Conservation (phyloP, 2,797 vertebrate species). For the Clamator glandarius region DNA sequence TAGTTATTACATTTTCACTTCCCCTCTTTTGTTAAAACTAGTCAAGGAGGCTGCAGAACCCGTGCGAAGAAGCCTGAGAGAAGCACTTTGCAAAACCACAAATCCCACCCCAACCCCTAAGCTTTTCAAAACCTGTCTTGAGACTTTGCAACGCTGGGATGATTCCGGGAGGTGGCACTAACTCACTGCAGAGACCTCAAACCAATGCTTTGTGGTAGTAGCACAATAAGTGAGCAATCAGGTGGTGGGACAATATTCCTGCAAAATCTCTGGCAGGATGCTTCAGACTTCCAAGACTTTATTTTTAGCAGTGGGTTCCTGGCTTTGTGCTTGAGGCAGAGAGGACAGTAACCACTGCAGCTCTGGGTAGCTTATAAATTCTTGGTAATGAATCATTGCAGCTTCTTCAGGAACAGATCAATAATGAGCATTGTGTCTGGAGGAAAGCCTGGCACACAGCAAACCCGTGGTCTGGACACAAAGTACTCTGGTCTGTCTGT, state of each 20-base stretch:
- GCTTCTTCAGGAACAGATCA: neutral
- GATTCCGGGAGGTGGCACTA: slow-evolving; percentile 55
- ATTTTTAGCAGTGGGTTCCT: neutral
- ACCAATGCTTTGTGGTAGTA: rapidly evolving
- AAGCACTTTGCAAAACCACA: neutral
- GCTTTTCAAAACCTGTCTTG: neutral
- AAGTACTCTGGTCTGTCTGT: neutral
- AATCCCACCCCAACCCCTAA: neutral
- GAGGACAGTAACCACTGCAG: neutral
- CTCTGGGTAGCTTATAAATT: neutral
- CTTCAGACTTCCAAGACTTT: neutral
- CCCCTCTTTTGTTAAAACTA: neutral
- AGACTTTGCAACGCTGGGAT: neutral
- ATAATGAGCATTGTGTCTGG: neutral
- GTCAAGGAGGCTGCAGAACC: neutral
- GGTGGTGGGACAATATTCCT: neutral
- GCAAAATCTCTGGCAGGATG: neutral
- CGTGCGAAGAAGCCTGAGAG: rapidly evolving
- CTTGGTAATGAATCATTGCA: neutral
- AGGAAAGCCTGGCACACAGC: neutral
- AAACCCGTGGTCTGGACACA: neutral
- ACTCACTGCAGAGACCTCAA: neutral
- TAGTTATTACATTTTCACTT: neutral
- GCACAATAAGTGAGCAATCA: rapidly evolving
- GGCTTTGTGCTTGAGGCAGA: neutral